Evolutionary conservation across 2,113 vertebrate species (phyloP).

Genomic region (Mastomys natalensis): DNA sequence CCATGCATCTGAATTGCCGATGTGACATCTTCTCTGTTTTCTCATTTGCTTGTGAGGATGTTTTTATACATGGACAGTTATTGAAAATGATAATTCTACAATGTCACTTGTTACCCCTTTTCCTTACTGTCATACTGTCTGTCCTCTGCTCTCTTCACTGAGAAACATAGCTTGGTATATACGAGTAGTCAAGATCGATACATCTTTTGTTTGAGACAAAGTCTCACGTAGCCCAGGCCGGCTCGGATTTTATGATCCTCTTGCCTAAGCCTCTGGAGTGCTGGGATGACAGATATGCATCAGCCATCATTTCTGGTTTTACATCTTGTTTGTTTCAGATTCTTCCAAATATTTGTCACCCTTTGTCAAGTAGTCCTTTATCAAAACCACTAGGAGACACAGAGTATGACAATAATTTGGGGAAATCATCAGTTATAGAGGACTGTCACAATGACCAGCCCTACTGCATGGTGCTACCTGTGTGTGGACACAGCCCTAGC

Average conservation of each 20-base stretch:
- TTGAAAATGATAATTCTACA: neutral
- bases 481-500: fast-evolving
- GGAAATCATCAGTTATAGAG: neutral
- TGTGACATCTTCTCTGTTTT: neutral
- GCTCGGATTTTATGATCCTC: neutral
- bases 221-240: neutral
- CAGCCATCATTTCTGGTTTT: neutral
- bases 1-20: neutral
- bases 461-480: fast-evolving
- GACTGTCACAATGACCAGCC: neutral
- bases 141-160: neutral
- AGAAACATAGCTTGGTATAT: neutral
- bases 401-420: neutral
- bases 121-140: neutral
- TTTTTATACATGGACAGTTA: neutral
- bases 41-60: neutral
- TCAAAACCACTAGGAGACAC: neutral
- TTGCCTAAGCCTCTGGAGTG: neutral
- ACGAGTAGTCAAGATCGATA: no score
- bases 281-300: neutral
- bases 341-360: neutral
- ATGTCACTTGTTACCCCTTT: neutral
- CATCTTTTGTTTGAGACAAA: neutral
- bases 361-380: neutral
- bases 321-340: neutral